Conservation (phyloP, 1,140 invertebrate species). For the Drosophila ercepeae region DNA sequence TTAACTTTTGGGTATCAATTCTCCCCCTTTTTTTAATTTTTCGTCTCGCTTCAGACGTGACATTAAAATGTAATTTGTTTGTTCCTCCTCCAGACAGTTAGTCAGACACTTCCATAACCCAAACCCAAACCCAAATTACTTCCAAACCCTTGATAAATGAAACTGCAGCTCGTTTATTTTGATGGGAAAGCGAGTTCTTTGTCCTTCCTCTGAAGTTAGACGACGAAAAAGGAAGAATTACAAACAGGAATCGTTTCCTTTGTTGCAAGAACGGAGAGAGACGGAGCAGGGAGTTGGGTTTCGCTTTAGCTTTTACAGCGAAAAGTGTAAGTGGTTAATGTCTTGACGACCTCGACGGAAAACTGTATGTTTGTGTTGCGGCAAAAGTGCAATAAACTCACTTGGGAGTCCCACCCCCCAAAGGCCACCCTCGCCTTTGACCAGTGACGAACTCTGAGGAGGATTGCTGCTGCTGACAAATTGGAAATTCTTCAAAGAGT, state of each 20-base stretch:
- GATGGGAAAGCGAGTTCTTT: conserved; percentile 64
- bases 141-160: no score
- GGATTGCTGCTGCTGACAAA: conserved; percentile 52
- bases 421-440: conserved; percentile 23
- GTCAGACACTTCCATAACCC: conserved; percentile 53
- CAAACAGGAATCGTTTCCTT: conserved; percentile 52
- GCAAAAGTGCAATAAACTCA: conserved; percentile 77
- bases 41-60: neutral
- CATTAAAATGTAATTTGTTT: conserved; percentile 23
- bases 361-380: conserved; percentile 64
- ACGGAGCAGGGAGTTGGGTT: conserved; percentile 4
- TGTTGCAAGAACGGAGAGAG: conserved; percentile 52
- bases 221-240: conserved; percentile 19
- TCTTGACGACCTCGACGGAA: conserved; percentile 2
- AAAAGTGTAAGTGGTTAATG: conserved; percentile 66
- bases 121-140: conserved; percentile 11
- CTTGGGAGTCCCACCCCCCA: conserved; percentile 26
- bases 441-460: conserved; percentile 31
- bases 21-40: conserved; percentile 41
- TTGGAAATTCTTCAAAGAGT: conserved; percentile 49
- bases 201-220: conserved; percentile 48
- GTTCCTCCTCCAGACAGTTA: conserved; percentile 51
- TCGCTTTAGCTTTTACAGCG: conserved; percentile 2
- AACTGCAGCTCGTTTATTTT: conserved; percentile 40
- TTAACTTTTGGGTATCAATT: conserved; percentile 1